Conservation (phyloP, 2,888 invertebrate genomes). For the Tineola bisselliella region DNA sequence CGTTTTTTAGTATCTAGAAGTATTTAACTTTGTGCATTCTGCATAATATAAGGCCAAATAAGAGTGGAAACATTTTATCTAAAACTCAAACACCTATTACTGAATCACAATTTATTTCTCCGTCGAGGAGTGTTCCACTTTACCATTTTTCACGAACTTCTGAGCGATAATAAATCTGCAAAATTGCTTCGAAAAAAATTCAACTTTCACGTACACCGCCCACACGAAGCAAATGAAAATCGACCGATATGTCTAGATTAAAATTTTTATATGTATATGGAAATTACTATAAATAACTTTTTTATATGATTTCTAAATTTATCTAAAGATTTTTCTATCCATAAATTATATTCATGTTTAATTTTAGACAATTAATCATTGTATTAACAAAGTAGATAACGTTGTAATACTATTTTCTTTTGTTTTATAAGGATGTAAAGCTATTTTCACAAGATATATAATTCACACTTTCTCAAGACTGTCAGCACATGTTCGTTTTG, state of each 20-base stretch:
- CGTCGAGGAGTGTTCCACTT: constrained; percentile 22
- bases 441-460: constrained; percentile 11
- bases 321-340: no score
- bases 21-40: no score
- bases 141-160: constrained; percentile 27
- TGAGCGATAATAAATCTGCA: constrained; percentile 26
- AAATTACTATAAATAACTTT: not conserved
- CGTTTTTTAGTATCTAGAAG: no score
- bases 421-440: not conserved
- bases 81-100: constrained; percentile 1
- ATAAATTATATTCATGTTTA: not conserved
- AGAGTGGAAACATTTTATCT: not conserved
- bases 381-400: no score
- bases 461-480: constrained; percentile 11
- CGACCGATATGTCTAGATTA: not conserved
- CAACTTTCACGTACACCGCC: not conserved
- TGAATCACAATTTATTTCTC: constrained; percentile 23
- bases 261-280: not conserved
- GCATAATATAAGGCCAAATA: not conserved
- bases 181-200: constrained; percentile 19
- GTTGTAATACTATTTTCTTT: no score
- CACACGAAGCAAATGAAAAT: not conserved
- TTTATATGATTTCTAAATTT: no score
- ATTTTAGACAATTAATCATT: no score
- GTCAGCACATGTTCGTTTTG: constrained; percentile 34